These are phyloP conservation scores for Drosophila eugracilis DNA, from an alignment of 1,140 invertebrate species.

Conservation along the genomic window DNA sequence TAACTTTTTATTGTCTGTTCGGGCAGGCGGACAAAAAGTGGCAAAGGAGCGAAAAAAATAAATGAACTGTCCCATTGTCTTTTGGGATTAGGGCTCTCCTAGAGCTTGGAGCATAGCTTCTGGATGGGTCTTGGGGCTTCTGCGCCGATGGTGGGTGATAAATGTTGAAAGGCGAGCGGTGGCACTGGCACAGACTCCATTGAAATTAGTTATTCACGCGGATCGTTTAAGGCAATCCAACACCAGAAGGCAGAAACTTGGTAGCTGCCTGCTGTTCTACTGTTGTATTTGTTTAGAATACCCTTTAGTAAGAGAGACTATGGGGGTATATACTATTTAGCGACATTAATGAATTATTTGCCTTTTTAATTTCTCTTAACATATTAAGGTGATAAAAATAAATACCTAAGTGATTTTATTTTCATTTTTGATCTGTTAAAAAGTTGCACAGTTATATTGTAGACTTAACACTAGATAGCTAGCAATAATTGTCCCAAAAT, in stretches of 20 bases:
- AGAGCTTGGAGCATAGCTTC: background rate
- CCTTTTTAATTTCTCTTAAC: too few relatives aligned
- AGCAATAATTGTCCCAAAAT: background rate
- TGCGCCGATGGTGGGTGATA: conserved; percentile 78
- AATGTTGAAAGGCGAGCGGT: conserved; percentile 66
- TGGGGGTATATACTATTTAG: background rate
- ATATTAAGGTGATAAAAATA: too few relatives aligned
- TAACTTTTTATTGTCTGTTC: conserved; percentile 48
- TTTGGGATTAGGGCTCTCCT: conserved; percentile 44
- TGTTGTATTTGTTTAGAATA: conserved; percentile 30
- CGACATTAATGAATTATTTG: too few relatives aligned
- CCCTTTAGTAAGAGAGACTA: background rate
- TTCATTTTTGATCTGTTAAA: too few relatives aligned
- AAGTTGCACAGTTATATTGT: too few relatives aligned
- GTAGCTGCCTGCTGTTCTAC: conserved; percentile 41
- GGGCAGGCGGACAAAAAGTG: conserved; percentile 5
- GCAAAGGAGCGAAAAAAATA: conserved; percentile 46
- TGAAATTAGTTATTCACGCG: conserved; percentile 84
- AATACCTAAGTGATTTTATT: too few relatives aligned
- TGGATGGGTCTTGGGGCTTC: conserved; percentile 1
- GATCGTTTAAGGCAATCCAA: conserved; percentile 84
- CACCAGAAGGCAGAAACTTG: conserved; percentile 60
- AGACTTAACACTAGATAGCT: too few relatives aligned
- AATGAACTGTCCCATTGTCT: conserved; percentile 40
- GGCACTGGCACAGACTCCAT: conserved; percentile 70